Evolutionary conservation across 2,797 vertebrate genomes (phyloP).

Genomic region (Tokudaia tokunoshimensis): DNA sequence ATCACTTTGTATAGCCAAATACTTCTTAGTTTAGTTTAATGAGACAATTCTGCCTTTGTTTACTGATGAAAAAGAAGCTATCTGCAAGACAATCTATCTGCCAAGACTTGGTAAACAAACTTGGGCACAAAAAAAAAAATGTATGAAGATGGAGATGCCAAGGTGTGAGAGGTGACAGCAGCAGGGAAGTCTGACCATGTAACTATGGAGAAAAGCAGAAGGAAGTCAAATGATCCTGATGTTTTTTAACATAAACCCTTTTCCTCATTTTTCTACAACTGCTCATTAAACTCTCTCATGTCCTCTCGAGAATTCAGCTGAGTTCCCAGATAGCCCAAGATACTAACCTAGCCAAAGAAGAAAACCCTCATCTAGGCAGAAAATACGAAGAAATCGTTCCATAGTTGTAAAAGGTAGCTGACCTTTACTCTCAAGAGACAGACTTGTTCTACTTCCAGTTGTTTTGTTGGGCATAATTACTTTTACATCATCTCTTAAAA

Average conservation of each 20-base stretch:
- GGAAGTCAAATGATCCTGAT: not conserved
- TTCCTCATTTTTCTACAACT: not conserved
- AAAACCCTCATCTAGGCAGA: slow-evolving; percentile 6
- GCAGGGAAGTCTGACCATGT: fast-evolving
- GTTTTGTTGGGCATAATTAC: not conserved
- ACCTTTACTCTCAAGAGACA: not conserved
- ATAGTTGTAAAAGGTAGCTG: slow-evolving; percentile 33
- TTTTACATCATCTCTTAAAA: slow-evolving; percentile 39
- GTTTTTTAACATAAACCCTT: not conserved
- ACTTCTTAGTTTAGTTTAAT: not conserved
- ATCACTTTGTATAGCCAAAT: not conserved
- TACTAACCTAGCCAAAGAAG: not conserved
- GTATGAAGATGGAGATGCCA: not conserved
- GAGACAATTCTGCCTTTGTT: slow-evolving; percentile 2
- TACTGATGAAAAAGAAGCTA: not conserved
- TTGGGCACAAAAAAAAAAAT: not conserved
- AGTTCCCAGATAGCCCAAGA: not conserved
- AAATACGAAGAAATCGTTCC: not conserved
- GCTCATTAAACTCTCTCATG: not conserved
- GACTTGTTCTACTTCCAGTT: not conserved
- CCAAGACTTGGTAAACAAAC: not conserved
- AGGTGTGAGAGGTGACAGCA: not conserved
- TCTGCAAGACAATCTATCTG: not conserved
- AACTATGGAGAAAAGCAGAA: not conserved
- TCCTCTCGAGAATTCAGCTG: not conserved